These are phyloP conservation scores for Caenorhabditis latens DNA, from an alignment of 1,140 invertebrate genomes.

Conservation along the genomic window DNA sequence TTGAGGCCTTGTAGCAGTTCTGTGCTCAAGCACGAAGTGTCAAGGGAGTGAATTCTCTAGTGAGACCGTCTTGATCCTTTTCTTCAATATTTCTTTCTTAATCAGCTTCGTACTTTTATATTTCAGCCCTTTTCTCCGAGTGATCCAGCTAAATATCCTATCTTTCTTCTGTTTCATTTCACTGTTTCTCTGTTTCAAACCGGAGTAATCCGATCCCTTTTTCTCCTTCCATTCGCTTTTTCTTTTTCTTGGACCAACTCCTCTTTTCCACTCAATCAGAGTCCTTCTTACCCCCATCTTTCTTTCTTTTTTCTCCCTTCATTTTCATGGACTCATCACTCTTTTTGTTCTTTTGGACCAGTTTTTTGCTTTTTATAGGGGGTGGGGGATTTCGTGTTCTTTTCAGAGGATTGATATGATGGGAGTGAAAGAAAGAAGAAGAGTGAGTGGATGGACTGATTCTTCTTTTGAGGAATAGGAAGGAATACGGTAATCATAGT, in stretches of 20 bases:
- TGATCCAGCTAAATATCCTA: neutral
- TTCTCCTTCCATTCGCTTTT: neutral
- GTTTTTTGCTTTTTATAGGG: neutral
- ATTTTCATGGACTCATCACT: slow-evolving; percentile 23
- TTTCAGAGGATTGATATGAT: no score
- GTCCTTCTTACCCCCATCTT: neutral
- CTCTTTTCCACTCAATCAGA: slow-evolving; percentile 31
- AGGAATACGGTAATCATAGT: no score
- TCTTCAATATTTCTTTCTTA: neutral
- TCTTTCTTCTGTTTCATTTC: neutral
- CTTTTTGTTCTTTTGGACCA: neutral
- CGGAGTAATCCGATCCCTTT: slow-evolving; percentile 44
- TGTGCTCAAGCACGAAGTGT: no score
- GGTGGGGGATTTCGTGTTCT: no score
- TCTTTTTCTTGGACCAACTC: slow-evolving; percentile 15
- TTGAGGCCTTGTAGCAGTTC: no score
- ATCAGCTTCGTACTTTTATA: no score
- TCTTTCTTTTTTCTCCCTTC: neutral
- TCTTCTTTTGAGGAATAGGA: no score
- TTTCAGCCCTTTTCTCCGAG: no score
- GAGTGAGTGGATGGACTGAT: no score
- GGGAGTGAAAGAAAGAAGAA: no score
- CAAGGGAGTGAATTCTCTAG: no score
- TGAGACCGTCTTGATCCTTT: neutral
- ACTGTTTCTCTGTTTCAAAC: neutral